Evolutionary conservation across 2,797 vertebrate species (phyloP).

Genomic region (Paratrypauchen microcephalus): DNA sequence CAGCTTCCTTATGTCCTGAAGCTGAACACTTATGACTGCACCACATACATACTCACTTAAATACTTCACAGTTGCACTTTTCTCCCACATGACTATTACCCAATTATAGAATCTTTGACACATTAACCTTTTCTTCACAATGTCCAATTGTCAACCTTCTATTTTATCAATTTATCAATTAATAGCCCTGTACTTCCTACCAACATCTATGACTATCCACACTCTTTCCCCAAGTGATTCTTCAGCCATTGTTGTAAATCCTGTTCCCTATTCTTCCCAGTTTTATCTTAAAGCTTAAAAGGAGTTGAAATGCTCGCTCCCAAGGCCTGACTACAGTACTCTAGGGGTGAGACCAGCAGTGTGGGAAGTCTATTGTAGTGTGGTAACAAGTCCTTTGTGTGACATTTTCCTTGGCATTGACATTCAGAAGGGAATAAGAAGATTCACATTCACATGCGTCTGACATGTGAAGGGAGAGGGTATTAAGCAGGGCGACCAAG

Average conservation of each 20-base stretch:
- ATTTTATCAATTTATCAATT: conserved; percentile 1
- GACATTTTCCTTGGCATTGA: conserved; percentile 73
- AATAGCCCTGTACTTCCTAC: neutral
- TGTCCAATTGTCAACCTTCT: neutral
- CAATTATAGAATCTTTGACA: conserved; percentile 6
- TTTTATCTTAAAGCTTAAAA: conserved; percentile 67
- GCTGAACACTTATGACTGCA: neutral
- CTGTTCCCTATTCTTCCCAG: conserved; percentile 58
- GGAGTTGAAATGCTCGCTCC: conserved; percentile 54
- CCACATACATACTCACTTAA: neutral
- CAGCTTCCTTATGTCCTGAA: neutral
- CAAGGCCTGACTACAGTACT: conserved; percentile 53
- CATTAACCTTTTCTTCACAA: neutral
- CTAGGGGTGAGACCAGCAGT: conserved; percentile 61
- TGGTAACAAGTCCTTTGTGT: conserved; percentile 78
- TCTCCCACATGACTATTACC: neutral
- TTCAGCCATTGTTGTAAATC: conserved; percentile 75
- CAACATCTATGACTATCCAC: neutral
- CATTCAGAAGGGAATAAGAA: conserved; percentile 75
- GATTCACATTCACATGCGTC: conserved; percentile 53
- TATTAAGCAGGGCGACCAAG: conserved; percentile 68
- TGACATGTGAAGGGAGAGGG: conserved; percentile 74
- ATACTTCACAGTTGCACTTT: neutral
- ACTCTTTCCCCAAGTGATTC: conserved; percentile 60
- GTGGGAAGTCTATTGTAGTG: conserved; percentile 72